Conservation (phyloP, 2,888 invertebrate genomes). For the Catocala sponsa region DNA sequence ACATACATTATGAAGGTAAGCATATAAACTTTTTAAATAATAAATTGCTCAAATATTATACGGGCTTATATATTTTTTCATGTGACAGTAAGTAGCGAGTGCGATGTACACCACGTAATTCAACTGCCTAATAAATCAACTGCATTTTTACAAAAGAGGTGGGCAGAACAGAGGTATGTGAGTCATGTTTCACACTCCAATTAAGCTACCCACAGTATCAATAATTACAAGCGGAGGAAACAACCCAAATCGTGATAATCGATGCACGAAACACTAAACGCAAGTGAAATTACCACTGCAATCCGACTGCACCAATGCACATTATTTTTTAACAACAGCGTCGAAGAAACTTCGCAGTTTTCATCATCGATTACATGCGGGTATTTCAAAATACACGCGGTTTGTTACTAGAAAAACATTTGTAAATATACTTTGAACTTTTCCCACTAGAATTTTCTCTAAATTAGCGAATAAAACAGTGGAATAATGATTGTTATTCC, state of each 20-base stretch:
- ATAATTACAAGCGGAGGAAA: slow-evolving; percentile 77
- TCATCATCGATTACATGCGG: slow-evolving; percentile 62
- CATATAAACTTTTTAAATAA: slow-evolving; percentile 35
- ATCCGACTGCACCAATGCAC: slow-evolving; percentile 52
- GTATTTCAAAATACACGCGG: slow-evolving; percentile 70
- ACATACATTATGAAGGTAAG: slow-evolving; percentile 46
- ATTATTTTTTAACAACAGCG: slow-evolving; percentile 46
- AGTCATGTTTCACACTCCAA: slow-evolving; percentile 87
- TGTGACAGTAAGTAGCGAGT: slow-evolving; percentile 18
- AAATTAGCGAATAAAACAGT: slow-evolving; percentile 70
- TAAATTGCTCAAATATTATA: slow-evolving; percentile 12
- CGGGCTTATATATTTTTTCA: slow-evolving; percentile 22
- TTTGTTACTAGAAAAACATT: slow-evolving; percentile 28
- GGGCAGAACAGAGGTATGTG: slow-evolving; percentile 75
- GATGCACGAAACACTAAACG: slow-evolving; percentile 77
- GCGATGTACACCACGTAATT: slow-evolving; percentile 26
- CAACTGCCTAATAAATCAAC: slow-evolving; percentile 65
- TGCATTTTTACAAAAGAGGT: slow-evolving; percentile 76
- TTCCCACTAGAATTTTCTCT: slow-evolving; percentile 49
- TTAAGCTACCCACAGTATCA: slow-evolving; percentile 83
- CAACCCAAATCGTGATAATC: slow-evolving; percentile 77
- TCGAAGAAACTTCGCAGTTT: slow-evolving; percentile 44
- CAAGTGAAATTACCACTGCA: slow-evolving; percentile 72
- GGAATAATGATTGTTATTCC: slow-evolving; percentile 69
- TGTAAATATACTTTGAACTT: slow-evolving; percentile 36